Percentiles rank a stretch among this genome's conserved stretches.
phyloP scores from a whole-genome alignment of 2,888 invertebrate genomes.

The Himalopsyche kuldschensis region DNA sequence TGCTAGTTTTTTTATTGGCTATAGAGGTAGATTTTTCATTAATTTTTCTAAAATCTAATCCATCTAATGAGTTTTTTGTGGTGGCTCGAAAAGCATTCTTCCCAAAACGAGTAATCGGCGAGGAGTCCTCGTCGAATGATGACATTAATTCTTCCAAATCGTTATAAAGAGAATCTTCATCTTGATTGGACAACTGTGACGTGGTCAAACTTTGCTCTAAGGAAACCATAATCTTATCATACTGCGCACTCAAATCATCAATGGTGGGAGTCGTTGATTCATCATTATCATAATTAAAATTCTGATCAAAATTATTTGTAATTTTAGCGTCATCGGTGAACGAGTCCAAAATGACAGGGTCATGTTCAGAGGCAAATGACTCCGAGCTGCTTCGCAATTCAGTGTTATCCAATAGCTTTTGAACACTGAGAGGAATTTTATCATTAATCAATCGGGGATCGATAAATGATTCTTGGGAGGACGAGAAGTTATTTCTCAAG shows the following conservation, averaged over 20 bases:
- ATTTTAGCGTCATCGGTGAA: background rate
- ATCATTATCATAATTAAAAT: slow-evolving; percentile 47
- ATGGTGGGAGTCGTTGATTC: slow-evolving; percentile 47
- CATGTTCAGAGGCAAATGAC: slow-evolving; percentile 56
- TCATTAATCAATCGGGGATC: slow-evolving; percentile 69
- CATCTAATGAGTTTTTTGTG: slow-evolving; percentile 33
- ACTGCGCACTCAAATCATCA: slow-evolving; percentile 55
- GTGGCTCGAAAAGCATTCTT: slow-evolving; percentile 15
- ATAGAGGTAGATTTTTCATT: slow-evolving; percentile 44
- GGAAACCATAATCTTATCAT: slow-evolving; percentile 59
- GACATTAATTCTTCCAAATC: slow-evolving; percentile 71
- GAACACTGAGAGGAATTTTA: slow-evolving; percentile 64
- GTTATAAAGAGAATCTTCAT: slow-evolving; percentile 61
- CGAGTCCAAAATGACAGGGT: slow-evolving; percentile 45
- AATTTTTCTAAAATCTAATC: slow-evolving; percentile 30
- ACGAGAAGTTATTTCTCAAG: slow-evolving; percentile 27
- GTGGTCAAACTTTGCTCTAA: slow-evolving; percentile 54
- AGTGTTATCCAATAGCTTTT: slow-evolving; percentile 56
- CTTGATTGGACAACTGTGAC: slow-evolving; percentile 54
- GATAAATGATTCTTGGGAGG: slow-evolving; percentile 42
- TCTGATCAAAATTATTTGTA: slow-evolving; percentile 41
- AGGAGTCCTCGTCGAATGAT: slow-evolving; percentile 65
- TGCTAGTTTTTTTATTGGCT: slow-evolving; percentile 50
- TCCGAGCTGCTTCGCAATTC: slow-evolving; percentile 60
- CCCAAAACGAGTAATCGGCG: slow-evolving; percentile 40